A percentile compares a stretch with the other conserved stretches of the same genome.
Conservation (phyloP, 2,113 vertebrate species). For the Brevimyrus niger region DNA sequence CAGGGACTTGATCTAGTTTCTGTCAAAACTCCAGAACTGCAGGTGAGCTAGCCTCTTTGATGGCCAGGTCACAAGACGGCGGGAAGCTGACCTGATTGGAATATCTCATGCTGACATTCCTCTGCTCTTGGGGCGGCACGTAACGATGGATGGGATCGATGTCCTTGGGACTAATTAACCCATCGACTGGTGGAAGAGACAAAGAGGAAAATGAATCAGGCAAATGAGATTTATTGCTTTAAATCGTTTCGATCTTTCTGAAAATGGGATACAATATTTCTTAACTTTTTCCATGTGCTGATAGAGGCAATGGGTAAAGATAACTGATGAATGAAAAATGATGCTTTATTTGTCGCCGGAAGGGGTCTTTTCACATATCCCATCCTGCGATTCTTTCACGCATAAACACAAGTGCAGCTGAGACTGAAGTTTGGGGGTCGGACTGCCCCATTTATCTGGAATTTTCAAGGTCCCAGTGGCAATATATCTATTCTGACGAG, state of each 20-base stretch:
- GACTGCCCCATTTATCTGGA: not conserved
- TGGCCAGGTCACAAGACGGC: not conserved
- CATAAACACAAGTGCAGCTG: not conserved
- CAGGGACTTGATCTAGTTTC: not conserved
- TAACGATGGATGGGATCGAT: slow-evolving; percentile 86
- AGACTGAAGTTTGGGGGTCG: not conserved
- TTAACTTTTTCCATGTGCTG: not conserved
- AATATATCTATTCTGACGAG: not conserved
- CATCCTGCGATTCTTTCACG: not conserved
- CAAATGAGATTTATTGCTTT: slow-evolving; percentile 2
- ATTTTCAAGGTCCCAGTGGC: not conserved
- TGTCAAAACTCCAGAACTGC: not conserved
- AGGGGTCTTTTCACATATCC: not conserved
- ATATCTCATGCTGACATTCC: slow-evolving; percentile 92
- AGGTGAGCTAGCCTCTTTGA: not conserved
- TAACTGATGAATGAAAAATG: not conserved
- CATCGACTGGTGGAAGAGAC: slow-evolving; percentile 65
- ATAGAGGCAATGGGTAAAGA: not conserved
- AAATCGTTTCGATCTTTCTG: not conserved
- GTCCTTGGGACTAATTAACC: slow-evolving; percentile 86
- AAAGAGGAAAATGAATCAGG: not conserved
- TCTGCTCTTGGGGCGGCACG: slow-evolving; percentile 71
- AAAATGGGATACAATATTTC: not conserved
- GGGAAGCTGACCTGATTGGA: slow-evolving; percentile 82
- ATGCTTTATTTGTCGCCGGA: not conserved